Percentiles rank a stretch among this genome's conserved stretches.
Evolutionary conservation across 53 echinoderm and acorn worm genomes (phyloP).

Genomic region (Henricia sp.): DNA sequence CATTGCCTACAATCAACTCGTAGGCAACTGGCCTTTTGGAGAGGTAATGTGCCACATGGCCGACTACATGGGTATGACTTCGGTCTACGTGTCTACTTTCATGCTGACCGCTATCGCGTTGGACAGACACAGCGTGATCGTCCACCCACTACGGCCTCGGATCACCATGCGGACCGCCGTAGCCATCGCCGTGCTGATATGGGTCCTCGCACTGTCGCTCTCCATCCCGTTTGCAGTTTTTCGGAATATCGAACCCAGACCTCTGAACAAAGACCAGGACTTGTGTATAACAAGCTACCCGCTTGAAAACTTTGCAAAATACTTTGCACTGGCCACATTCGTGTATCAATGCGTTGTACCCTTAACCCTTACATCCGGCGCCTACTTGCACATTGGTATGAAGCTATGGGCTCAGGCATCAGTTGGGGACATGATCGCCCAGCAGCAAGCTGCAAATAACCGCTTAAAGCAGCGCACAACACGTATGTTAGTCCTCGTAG

Average conservation of each 20-base stretch:
- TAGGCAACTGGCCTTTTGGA: slow-evolving; percentile 82
- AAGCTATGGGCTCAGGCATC: slow-evolving; percentile 81
- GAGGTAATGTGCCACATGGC: slow-evolving; percentile 81
- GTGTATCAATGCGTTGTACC: slow-evolving; percentile 83
- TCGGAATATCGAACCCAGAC: slow-evolving; percentile 18
- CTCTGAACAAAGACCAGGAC: slow-evolving; percentile 8
- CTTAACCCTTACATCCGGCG: slow-evolving; percentile 74
- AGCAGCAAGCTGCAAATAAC: slow-evolving; percentile 81
- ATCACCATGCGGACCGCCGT: slow-evolving; percentile 84
- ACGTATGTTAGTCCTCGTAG: slow-evolving; percentile 81
- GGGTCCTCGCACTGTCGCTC: slow-evolving; percentile 71
- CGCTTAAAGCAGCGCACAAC: slow-evolving; percentile 82
- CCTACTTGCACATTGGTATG: slow-evolving; percentile 86
- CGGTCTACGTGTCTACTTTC: slow-evolving; percentile 92
- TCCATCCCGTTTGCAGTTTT: slow-evolving; percentile 81
- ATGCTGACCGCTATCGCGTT: slow-evolving; percentile 93
- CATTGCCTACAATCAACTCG: slow-evolving; percentile 73
- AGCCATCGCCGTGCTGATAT: slow-evolving; percentile 79
- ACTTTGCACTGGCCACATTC: slow-evolving; percentile 72
- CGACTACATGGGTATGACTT: slow-evolving; percentile 83
- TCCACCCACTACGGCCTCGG: slow-evolving; percentile 87
- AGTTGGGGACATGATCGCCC: slow-evolving; percentile 79
- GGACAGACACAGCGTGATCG: slow-evolving; percentile 91
- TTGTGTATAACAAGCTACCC: slow-evolving; percentile 77
- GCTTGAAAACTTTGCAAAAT: slow-evolving; percentile 25